Evolutionary conservation across 1,140 invertebrate genomes (phyloP).

Genomic region (Ptiloglossa arizonensis): DNA sequence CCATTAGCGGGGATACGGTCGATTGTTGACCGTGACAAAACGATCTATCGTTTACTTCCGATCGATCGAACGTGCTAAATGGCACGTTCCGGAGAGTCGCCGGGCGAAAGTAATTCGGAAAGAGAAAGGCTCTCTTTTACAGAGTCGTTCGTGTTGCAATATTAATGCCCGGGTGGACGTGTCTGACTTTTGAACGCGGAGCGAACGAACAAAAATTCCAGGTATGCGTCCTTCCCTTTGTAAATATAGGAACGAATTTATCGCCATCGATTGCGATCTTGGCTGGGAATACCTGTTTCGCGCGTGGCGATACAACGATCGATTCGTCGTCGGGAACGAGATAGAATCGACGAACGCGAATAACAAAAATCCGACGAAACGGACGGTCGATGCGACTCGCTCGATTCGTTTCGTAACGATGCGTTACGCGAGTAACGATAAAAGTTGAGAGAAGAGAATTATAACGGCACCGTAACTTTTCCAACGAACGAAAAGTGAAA

Average conservation of each 20-base stretch:
- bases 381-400: neutral
- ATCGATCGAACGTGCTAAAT: constrained; percentile 7
- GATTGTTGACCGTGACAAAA: neutral
- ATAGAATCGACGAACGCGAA: neutral
- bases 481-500: constrained; percentile 41
- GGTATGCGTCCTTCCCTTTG: neutral
- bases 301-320: neutral
- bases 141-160: constrained; percentile 57
- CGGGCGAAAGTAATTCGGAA: constrained; percentile 73
- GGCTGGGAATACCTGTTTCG: neutral
- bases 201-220: neutral
- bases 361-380: neutral
- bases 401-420: neutral
- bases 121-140: constrained; percentile 71
- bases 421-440: neutral
- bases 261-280: neutral
- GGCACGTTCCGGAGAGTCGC: neutral
- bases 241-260: neutral
- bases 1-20: neutral
- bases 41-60: neutral
- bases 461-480: neutral
- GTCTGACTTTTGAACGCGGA: neutral
- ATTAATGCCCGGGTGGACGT: constrained; percentile 31
- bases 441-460: neutral
- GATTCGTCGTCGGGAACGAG: neutral